A percentile compares a stretch with the other conserved stretches of the same genome.
phyloP scores from a whole-genome alignment of 1,140 invertebrate species.

The Bombus pascuorum region DNA sequence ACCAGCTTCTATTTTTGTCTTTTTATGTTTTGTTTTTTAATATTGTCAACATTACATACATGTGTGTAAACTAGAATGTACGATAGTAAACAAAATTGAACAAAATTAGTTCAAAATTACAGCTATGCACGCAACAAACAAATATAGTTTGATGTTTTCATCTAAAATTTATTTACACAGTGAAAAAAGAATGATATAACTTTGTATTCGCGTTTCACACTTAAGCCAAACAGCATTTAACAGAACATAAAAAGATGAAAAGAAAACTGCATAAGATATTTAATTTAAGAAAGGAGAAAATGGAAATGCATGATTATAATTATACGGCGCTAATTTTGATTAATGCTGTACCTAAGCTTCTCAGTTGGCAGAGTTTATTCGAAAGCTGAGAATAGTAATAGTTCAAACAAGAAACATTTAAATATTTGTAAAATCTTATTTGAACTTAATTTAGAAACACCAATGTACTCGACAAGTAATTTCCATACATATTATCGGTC shows the following conservation, averaged over 20 bases:
- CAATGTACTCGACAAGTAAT: background rate
- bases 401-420: background rate
- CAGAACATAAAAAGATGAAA: background rate
- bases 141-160: background rate
- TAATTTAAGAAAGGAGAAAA: background rate
- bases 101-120: background rate
- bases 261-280: background rate
- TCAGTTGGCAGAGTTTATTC: slow-evolving; percentile 22
- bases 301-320: no score
- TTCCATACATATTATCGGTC: background rate
- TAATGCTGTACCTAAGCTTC: no score
- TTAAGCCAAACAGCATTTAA: background rate
- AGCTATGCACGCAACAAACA: background rate
- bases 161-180: no score
- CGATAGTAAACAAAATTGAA: background rate
- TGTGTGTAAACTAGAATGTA: background rate
- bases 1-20: slow-evolving; percentile 8
- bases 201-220: background rate
- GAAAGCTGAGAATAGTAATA: slow-evolving; percentile 3
- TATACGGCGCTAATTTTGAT: background rate
- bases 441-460: background rate
- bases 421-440: background rate
- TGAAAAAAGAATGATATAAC: background rate
- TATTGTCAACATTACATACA: background rate
- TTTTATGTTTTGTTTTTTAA: background rate